Conservation (phyloP, 1,140 invertebrate genomes). For the Drosophila jambulina region DNA sequence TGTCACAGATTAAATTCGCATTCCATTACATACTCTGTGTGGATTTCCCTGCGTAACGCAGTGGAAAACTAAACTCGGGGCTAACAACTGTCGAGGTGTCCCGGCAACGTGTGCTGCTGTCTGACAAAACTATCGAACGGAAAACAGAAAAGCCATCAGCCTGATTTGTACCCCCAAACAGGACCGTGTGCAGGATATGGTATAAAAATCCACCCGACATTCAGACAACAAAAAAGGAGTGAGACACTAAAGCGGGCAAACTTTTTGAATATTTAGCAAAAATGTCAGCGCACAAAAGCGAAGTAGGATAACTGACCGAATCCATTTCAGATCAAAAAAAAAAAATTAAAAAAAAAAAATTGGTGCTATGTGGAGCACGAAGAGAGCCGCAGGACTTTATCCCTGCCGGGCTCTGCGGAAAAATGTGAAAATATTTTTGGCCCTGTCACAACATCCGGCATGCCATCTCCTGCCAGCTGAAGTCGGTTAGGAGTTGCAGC, state of each 20-base stretch:
- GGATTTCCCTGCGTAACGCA: constrained; percentile 36
- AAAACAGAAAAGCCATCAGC: constrained; percentile 52
- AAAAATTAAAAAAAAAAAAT: constrained; percentile 35
- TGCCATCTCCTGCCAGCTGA: constrained; percentile 49
- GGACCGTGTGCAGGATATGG: constrained; percentile 34
- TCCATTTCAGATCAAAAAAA: constrained; percentile 36
- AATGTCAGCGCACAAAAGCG: constrained; percentile 38
- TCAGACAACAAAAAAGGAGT: constrained; percentile 40
- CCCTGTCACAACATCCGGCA: constrained; percentile 66
- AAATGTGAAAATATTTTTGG: constrained; percentile 75
- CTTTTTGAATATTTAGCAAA: constrained; percentile 73
- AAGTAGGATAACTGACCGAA: constrained; percentile 47
- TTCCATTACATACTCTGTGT: constrained; percentile 19
- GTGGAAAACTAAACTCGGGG: constrained; percentile 17
- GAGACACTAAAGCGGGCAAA: constrained; percentile 47
- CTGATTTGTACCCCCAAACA: constrained; percentile 35
- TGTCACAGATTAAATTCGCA: constrained; percentile 39
- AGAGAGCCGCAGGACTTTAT: constrained; percentile 37
- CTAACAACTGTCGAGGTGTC: constrained; percentile 36
- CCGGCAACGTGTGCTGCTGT: constrained; percentile 29
- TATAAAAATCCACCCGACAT: constrained; percentile 29
- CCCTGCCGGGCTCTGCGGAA: constrained; percentile 36
- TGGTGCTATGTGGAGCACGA: constrained; percentile 33
- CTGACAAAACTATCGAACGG: constrained; percentile 42
- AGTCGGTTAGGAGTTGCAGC: constrained; percentile 14